Base-by-base conservation (phyloP, 2,113 vertebrate genomes). In the Tenebrosternarchus preto region DNA sequence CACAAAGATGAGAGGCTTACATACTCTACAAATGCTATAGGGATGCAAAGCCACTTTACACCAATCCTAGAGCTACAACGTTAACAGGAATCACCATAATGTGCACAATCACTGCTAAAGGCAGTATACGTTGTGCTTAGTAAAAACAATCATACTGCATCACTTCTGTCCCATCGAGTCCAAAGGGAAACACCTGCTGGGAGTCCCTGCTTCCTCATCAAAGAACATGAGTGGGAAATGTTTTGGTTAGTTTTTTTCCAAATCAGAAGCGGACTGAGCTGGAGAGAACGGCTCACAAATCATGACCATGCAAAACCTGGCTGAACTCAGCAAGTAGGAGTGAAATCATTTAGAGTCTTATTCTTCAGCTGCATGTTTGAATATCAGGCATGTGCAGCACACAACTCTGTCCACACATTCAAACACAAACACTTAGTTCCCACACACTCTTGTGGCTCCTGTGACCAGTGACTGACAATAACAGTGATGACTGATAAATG, bases 211-310 rank as follows among this genome's bases (percentile, higher is more conserved):
- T 59, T 73, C 43, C 31, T 71, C 39, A 57, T 50, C 24, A 73
- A 36, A 74, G 64, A 61, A n/a, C n/a, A n/a, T 57, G 57, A 85
- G 27, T 53, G 17, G 50, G 70, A 63, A 85, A 39, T 7, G 39
- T 61, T 59, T 8, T n/a, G n/a, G n/a, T n/a, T n/a, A n/a, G 25
- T 67, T 55, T 76, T 17, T 72, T 5, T 17, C 66, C 31, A 33
- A 67, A 78, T 43, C 59, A 57, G 25, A 12, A 50, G 79, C 46
- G 4, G n/a, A 55, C n/a, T 27, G 22, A 67, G 39, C 59, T 29
- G 9, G n/a, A 11, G 33, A 16, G 22, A 66, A 36, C 19, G 22
- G 29, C 24, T 31, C 16, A 2, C 16, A 70, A 78, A 77, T 73
- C 2, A 70, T 78, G 81, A 61, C 55, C 16, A 79, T 15, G 53